These are phyloP conservation scores for Pocillopora verrucosa DNA, from an alignment of 64 coral and sea anemone species.

Conservation along the genomic window DNA sequence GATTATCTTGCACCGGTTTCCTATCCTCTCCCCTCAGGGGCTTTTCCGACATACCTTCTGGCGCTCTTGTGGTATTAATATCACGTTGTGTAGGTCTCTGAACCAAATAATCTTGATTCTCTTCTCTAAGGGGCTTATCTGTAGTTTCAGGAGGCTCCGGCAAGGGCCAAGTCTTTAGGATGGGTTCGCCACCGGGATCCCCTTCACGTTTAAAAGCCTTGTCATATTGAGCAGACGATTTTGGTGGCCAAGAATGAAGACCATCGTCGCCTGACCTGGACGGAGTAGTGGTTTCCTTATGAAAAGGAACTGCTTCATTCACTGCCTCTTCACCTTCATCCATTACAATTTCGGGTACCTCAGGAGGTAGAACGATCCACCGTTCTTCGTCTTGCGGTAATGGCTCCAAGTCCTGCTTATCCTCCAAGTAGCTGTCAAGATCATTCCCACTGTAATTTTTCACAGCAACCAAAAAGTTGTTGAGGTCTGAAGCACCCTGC, in stretches of 20 bases:
- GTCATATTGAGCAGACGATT: slow-evolving; percentile 19
- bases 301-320: not conserved
- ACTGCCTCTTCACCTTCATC: not conserved
- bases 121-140: not conserved
- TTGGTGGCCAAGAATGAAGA: slow-evolving; percentile 69
- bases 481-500: slow-evolving; percentile 38
- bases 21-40: not conserved
- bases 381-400: slow-evolving; percentile 54
- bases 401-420: slow-evolving; percentile 29
- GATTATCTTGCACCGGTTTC: not conserved
- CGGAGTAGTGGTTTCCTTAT: not conserved
- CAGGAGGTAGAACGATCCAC: slow-evolving; percentile 65
- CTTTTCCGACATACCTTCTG: not conserved
- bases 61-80: not conserved
- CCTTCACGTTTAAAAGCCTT: not conserved
- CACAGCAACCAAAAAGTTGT: slow-evolving; percentile 54
- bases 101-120: not conserved
- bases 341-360: slow-evolving; percentile 19
- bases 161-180: slow-evolving; percentile 43
- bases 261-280: slow-evolving; percentile 13
- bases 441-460: slow-evolving; percentile 21
- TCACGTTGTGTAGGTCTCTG: not conserved
- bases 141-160: slow-evolving; percentile 42
- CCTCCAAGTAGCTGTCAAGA: slow-evolving; percentile 53
- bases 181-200: not conserved